A percentile compares a stretch with the other conserved stretches of the same genome.
These are phyloP conservation scores for Heterochromis multidens DNA, from an alignment of 2,113 vertebrate genomes.

Conservation along the genomic window DNA sequence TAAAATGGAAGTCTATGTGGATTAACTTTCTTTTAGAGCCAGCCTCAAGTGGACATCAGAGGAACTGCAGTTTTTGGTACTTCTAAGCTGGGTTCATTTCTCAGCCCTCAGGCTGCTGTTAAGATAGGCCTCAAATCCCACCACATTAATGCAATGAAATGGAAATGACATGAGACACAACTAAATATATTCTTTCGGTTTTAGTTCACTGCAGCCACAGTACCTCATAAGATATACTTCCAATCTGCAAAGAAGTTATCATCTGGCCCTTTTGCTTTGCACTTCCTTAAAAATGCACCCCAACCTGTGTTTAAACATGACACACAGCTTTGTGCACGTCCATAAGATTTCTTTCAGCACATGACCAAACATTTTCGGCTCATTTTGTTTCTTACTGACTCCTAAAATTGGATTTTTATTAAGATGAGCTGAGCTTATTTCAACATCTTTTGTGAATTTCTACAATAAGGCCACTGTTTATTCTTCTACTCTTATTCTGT, in stretches of 20 bases:
- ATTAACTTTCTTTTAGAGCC: background rate
- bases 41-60: background rate
- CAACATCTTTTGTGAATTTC: background rate
- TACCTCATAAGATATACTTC: background rate
- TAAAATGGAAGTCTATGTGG: background rate
- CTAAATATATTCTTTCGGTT: background rate
- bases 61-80: background rate
- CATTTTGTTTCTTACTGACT: background rate
- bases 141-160: background rate
- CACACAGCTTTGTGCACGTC: background rate
- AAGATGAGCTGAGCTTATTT: background rate
- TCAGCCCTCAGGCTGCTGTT: accelerated
- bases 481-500: background rate
- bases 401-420: background rate
- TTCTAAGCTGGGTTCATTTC: background rate
- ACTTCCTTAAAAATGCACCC: background rate
- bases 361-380: background rate
- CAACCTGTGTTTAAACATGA: background rate
- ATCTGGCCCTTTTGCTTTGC: background rate
- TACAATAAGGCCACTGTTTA: background rate
- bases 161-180: background rate
- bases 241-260: background rate
- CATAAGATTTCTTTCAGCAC: background rate
- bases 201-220: background rate
- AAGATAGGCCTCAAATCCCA: background rate